These are phyloP conservation scores for Bicyclus anynana DNA, from an alignment of 1,140 invertebrate species.

Conservation along the genomic window DNA sequence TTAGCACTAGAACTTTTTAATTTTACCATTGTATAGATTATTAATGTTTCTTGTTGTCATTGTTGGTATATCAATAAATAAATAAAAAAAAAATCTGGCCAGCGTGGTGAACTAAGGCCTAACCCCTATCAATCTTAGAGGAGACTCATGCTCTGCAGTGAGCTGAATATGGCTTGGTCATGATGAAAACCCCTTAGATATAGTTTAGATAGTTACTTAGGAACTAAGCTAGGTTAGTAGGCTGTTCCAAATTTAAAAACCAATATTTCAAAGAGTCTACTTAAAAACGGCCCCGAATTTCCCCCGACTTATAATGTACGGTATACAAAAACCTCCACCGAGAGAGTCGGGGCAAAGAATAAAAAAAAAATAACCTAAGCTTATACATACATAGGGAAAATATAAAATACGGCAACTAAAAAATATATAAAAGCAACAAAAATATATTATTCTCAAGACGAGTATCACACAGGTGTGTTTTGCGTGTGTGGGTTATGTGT, in stretches of 20 bases:
- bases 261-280: background rate
- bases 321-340: slow-evolving; percentile 27
- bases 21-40: too few relatives aligned
- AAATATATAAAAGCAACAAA: slow-evolving; percentile 75
- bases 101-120: too few relatives aligned
- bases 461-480: slow-evolving; percentile 57
- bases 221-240: background rate
- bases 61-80: too few relatives aligned
- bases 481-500: slow-evolving; percentile 32
- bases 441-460: slow-evolving; percentile 75
- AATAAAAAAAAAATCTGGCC: too few relatives aligned
- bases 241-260: background rate
- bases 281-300: slow-evolving; percentile 4
- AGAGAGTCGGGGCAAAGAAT: slow-evolving; percentile 26
- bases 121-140: too few relatives aligned
- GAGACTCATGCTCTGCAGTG: too few relatives aligned
- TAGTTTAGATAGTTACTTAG: too few relatives aligned
- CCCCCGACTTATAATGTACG: background rate
- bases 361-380: slow-evolving; percentile 43
- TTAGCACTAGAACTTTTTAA: too few relatives aligned
- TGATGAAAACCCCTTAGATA: too few relatives aligned
- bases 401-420: slow-evolving; percentile 68
- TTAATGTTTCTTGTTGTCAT: too few relatives aligned
- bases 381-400: slow-evolving; percentile 62
- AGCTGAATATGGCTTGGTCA: too few relatives aligned